Conservation (phyloP, 2,888 invertebrate species). For the Rotaria macrura region DNA sequence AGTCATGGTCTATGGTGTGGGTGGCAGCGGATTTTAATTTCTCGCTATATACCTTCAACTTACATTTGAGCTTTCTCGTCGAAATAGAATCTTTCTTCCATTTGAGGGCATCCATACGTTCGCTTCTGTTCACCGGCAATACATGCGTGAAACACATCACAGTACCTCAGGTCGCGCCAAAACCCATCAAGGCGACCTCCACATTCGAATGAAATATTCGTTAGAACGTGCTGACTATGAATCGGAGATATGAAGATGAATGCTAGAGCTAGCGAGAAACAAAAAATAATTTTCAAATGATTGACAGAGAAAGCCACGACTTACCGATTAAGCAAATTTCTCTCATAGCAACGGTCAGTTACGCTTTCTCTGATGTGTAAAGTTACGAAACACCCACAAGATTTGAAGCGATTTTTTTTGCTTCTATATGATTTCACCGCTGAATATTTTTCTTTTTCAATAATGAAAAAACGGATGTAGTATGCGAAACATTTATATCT, state of each 20-base stretch:
- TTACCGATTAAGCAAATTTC: not conserved
- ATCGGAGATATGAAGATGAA: not conserved
- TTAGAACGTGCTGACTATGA: not conserved
- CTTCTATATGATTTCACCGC: no score
- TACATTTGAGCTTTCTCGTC: conserved; percentile 11
- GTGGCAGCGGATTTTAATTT: no score
- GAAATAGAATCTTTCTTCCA: conserved; percentile 29
- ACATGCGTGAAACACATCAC: conserved; percentile 33
- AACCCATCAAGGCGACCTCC: conserved; percentile 18
- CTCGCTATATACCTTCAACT: no score
- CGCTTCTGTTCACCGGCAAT: conserved; percentile 21
- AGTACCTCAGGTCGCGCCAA: conserved; percentile 23
- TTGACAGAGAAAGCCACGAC: not conserved
- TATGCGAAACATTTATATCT: not conserved
- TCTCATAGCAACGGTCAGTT: not conserved
- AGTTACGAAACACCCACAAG: not conserved
- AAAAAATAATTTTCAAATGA: not conserved
- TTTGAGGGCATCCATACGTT: conserved; percentile 25
- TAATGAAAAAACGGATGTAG: not conserved
- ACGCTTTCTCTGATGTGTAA: not conserved
- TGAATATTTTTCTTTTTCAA: not conserved
- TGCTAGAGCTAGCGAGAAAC: not conserved
- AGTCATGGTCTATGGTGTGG: no score
- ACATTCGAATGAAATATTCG: conserved; percentile 26
- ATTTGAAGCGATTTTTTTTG: no score